Evolutionary conservation across 2,888 invertebrate species (phyloP).

Genomic region (Rhimphoctona megacephalus): DNA sequence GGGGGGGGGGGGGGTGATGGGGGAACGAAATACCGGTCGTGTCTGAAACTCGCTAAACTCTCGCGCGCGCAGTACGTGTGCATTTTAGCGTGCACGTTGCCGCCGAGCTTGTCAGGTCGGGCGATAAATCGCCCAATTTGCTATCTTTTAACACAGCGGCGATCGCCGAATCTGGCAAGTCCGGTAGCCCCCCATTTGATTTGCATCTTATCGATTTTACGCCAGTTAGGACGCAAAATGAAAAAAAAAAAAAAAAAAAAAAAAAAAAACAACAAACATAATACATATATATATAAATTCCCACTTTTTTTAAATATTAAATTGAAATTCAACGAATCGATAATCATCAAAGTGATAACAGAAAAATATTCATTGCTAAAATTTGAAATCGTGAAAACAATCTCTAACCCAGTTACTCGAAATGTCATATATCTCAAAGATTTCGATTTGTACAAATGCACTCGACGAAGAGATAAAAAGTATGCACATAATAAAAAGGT

Average conservation of each 20-base stretch:
- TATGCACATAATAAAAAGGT: slow-evolving; percentile 1
- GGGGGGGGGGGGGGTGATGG: not conserved
- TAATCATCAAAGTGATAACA: no score
- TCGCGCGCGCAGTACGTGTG: not conserved
- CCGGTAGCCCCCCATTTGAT: slow-evolving; percentile 66
- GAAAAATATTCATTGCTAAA: not conserved
- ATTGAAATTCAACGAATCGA: not conserved
- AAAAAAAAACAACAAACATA: not conserved
- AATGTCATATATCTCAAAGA: not conserved
- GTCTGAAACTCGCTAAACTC: slow-evolving; percentile 3
- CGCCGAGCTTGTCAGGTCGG: no score
- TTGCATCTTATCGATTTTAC: slow-evolving; percentile 70
- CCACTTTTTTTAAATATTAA: no score
- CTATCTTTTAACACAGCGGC: no score
- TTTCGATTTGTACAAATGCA: not conserved
- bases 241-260: not conserved
- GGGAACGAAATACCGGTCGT: slow-evolving; percentile 24
- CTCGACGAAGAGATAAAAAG: not conserved
- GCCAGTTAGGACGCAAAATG: slow-evolving; percentile 36
- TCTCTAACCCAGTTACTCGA: not conserved
- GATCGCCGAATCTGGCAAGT: no score
- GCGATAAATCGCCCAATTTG: no score
- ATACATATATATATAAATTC: no score
- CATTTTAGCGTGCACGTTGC: not conserved
- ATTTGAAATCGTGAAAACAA: not conserved